Evolutionary conservation across 2,113 vertebrate genomes (phyloP).

Genomic region (Brevimyrus niger): DNA sequence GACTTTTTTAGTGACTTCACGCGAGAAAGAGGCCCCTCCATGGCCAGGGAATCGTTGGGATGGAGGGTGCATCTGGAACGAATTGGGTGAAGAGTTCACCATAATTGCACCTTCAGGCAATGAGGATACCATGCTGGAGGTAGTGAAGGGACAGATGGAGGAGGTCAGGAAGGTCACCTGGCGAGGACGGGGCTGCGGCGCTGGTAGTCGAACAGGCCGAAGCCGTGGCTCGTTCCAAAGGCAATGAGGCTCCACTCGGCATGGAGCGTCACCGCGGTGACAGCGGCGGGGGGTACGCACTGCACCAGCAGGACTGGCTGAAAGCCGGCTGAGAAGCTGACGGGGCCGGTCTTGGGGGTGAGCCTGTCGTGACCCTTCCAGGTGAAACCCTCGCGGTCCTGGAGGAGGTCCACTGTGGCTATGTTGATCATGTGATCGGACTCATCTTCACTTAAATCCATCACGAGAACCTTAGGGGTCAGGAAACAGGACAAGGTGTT

Average conservation of each 20-base stretch:
- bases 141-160: not conserved
- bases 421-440: slow-evolving; percentile 72
- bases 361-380: slow-evolving; percentile 95
- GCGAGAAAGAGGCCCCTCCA: slow-evolving; percentile 91
- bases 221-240: slow-evolving; percentile 93
- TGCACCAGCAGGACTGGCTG: slow-evolving; percentile 84
- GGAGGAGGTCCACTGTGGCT: slow-evolving; percentile 81
- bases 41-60: slow-evolving; percentile 90
- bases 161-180: slow-evolving; percentile 57
- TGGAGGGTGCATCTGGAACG: slow-evolving; percentile 83
- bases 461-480: slow-evolving; percentile 75
- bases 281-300: slow-evolving; percentile 81
- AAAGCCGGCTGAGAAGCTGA: slow-evolving; percentile 76
- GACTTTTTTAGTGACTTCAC: slow-evolving; percentile 98
- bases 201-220: slow-evolving; percentile 90
- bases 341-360: slow-evolving; percentile 65
- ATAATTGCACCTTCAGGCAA: not conserved
- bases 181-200: slow-evolving; percentile 79
- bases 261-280: slow-evolving; percentile 82
- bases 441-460: slow-evolving; percentile 75
- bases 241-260: slow-evolving; percentile 93
- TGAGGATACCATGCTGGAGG: not conserved
- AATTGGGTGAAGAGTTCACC: not conserved
- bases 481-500: not conserved
- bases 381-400: slow-evolving; percentile 92